phyloP scores from a whole-genome alignment of 2,113 vertebrate species.

The Peromyscus leucopus region DNA sequence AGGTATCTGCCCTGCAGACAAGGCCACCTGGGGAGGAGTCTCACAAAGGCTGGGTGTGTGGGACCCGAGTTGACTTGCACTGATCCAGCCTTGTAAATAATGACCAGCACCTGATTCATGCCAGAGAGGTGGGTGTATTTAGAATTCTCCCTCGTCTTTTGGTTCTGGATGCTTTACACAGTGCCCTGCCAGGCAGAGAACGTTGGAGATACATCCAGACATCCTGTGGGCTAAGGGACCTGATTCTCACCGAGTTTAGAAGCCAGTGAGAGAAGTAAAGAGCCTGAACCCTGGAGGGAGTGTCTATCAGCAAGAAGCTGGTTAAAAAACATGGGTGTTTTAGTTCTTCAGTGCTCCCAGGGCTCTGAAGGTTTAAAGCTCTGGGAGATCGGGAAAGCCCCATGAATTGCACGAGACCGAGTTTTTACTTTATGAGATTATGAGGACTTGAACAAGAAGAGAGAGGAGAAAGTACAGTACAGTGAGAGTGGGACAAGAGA shows the following conservation, averaged over 20 bases:
- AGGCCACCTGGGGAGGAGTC: not conserved
- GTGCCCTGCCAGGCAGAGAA: not conserved
- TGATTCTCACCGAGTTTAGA: not conserved
- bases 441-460: not conserved
- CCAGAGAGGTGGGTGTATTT: not conserved
- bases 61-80: slow-evolving; percentile 35
- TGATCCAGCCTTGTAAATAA: not conserved
- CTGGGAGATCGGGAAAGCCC: not conserved
- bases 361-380: not conserved
- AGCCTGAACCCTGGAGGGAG: too few species aligned
- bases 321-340: not conserved
- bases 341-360: not conserved
- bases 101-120: not conserved
- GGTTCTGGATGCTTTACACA: not conserved
- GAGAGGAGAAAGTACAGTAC: not conserved
- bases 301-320: not conserved
- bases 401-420: not conserved
- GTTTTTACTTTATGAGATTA: not conserved
- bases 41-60: not conserved
- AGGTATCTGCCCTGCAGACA: not conserved
- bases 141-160: not conserved
- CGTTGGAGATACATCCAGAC: not conserved
- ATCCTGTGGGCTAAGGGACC: not conserved
- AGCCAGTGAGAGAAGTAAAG: not conserved
- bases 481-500: not conserved